Percentiles rank a stretch among this genome's conserved stretches.
phyloP scores from a whole-genome alignment of 2,797 vertebrate species.

The Benthosema pterotum region DNA sequence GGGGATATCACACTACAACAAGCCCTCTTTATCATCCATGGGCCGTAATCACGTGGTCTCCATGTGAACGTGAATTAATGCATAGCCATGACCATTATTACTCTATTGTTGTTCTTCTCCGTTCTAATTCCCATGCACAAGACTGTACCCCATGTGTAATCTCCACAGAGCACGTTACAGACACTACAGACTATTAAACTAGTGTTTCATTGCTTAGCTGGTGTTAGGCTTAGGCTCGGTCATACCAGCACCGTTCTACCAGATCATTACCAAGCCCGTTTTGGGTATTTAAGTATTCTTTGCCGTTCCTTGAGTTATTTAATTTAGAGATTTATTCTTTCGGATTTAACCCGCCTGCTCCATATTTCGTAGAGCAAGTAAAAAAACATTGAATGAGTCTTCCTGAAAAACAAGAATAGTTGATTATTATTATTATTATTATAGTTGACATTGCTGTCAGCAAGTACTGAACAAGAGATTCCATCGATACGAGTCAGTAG shows the following conservation, averaged over 20 bases:
- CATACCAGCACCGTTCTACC: constrained; percentile 4
- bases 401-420: constrained; percentile 69
- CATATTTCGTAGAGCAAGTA: constrained; percentile 65
- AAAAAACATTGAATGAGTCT: constrained; percentile 74
- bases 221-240: constrained; percentile 36
- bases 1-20: constrained; percentile 36
- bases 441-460: constrained; percentile 60
- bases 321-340: constrained; percentile 62
- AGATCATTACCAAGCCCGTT: constrained; percentile 21
- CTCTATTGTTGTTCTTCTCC: not conserved
- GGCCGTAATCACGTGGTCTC: constrained; percentile 26
- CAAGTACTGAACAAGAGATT: constrained; percentile 67
- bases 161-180: constrained; percentile 45
- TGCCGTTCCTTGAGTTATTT: constrained; percentile 31
- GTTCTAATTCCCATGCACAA: constrained; percentile 24
- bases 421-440: constrained; percentile 58
- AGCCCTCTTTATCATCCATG: constrained; percentile 27
- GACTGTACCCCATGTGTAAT: constrained; percentile 27
- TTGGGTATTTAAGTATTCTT: constrained; percentile 43
- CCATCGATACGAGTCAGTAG: constrained; percentile 51
- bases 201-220: constrained; percentile 13
- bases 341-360: constrained; percentile 58
- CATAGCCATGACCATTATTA: not conserved
- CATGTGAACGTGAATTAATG: not conserved
- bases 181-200: constrained; percentile 51